phyloP scores from a whole-genome alignment of 2,113 vertebrate genomes.

The Pyxicephalus adspersus region DNA sequence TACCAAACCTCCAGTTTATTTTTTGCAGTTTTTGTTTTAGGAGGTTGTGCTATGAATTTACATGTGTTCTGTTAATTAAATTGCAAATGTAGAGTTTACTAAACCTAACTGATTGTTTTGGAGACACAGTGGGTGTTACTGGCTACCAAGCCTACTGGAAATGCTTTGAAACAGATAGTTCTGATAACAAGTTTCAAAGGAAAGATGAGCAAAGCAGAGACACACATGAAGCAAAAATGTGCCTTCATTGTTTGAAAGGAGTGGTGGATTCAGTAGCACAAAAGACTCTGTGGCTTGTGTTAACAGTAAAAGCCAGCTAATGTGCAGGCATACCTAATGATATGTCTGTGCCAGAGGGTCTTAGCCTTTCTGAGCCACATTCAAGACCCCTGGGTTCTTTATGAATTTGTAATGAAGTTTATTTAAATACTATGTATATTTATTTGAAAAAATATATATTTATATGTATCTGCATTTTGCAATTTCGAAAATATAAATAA shows the following conservation, averaged over 20 bases:
- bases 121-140: background rate
- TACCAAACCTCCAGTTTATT: too few relatives aligned
- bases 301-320: background rate
- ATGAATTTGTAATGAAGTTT: background rate
- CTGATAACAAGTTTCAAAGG: conserved; percentile 3
- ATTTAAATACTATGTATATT: background rate
- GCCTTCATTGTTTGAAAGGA: conserved; percentile 17
- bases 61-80: background rate
- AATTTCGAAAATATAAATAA: too few relatives aligned
- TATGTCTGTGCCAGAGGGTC: background rate
- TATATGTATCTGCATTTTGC: too few relatives aligned
- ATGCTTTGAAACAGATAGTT: background rate
- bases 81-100: background rate
- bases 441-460: too few relatives aligned
- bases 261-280: conserved; percentile 12
- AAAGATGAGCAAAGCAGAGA: conserved; percentile 13
- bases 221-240: conserved; percentile 6
- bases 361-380: background rate
- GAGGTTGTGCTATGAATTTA: background rate
- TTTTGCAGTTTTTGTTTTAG: too few relatives aligned
- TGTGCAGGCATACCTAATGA: background rate
- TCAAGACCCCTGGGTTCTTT: background rate
- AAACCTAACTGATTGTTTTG: background rate
- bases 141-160: background rate
- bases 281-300: background rate